Evolutionary conservation across 2,797 vertebrate species (phyloP), one percentile per base, ranked within the genome.

Genomic region (Cyprinella venusta): DNA sequence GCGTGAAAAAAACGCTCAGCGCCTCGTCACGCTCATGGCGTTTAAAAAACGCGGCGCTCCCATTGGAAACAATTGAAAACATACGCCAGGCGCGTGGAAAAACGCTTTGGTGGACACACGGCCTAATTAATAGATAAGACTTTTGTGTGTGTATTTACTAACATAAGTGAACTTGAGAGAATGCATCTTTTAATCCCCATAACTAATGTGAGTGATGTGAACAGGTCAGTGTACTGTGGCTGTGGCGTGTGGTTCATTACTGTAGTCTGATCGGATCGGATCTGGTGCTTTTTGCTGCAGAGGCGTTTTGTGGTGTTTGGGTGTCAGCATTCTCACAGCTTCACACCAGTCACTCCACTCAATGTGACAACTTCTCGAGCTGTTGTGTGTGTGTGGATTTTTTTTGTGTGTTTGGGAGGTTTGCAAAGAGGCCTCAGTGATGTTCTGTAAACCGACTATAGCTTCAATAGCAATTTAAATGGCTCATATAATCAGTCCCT

Each of bases 351-450:
- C 56, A 3, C 42, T 21, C 56, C 50, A 21, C 59, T 74, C 59
- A 6, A 65, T 81, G 80, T 81, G 69, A 74, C 70, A 74, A 52
- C 80, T 82, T 42, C 80, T 65, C 33, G 48, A 81, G 80, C 42
- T 74, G 77, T 24, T 79, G 24, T 45, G 24, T 80, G 52, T 50
- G 50, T 33, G 30, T 33, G 26, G 26, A 30, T 30, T 30, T 30
- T 30, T 30, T 30, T 8, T 30, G 30, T 45, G 24, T 30, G 33
- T 80, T 45, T 59, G 26, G 15, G 40, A 26, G 70, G 21, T 12
- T 50, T 78, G 24, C 26, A 64, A 1, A 64, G 24, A 76, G 76
- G 59, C 59, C 59, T 6, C 59, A 48, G 0, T 64, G 24, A 45
- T 33, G 40, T 21, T 42, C 54, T 45, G 9, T 64, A 26, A 64